phyloP scores from a whole-genome alignment of 1,140 invertebrate species.

The Drosophila bocqueti region DNA sequence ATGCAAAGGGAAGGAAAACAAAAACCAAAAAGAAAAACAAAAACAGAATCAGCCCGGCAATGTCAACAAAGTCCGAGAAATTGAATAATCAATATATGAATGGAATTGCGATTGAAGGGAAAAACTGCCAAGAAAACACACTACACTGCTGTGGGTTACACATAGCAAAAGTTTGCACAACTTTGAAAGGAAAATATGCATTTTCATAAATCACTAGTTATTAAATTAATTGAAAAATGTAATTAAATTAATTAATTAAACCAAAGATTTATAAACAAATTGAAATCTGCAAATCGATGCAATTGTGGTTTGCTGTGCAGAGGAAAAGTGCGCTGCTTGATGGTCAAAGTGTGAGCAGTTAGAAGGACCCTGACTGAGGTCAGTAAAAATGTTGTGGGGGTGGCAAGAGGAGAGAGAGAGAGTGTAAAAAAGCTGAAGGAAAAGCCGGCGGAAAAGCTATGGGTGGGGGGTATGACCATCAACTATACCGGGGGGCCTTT shows the following conservation, averaged over 20 bases:
- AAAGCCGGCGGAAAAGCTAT: slow-evolving; percentile 6
- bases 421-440: neutral
- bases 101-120: slow-evolving; percentile 9
- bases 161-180: neutral
- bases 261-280: neutral
- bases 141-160: neutral
- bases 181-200: neutral
- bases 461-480: slow-evolving; percentile 13
- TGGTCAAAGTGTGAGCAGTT: slow-evolving; percentile 21
- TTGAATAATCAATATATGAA: slow-evolving; percentile 74
- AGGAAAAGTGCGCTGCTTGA: slow-evolving; percentile 7
- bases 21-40: slow-evolving; percentile 5
- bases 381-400: slow-evolving; percentile 17
- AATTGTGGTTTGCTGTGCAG: neutral
- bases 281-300: neutral
- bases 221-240: neutral
- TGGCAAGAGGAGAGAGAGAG: neutral
- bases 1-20: slow-evolving; percentile 11
- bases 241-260: no score
- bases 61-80: slow-evolving; percentile 75
- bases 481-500: slow-evolving; percentile 36
- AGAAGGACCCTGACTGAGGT: slow-evolving; percentile 33
- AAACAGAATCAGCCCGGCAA: slow-evolving; percentile 45
- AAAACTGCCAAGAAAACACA: slow-evolving; percentile 12
- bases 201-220: neutral